Percentiles rank a stretch among this genome's conserved stretches.
phyloP scores from a whole-genome alignment of 2,888 invertebrate species.

The Epiblema foenella region DNA sequence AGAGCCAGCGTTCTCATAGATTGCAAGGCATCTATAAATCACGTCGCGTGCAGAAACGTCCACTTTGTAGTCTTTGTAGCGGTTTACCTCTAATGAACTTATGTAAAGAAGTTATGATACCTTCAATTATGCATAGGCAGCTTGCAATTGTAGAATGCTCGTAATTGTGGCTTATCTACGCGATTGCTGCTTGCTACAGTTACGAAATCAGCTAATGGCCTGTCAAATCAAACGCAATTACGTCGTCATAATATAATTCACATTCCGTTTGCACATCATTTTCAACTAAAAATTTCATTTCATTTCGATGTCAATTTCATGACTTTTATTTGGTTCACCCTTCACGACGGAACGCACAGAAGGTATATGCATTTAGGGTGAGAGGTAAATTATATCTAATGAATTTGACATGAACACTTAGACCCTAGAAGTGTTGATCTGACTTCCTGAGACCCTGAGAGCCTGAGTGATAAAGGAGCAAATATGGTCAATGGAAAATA shows the following conservation, averaged over 20 bases:
- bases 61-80: constrained; percentile 45
- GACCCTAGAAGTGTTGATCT: background rate
- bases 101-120: constrained; percentile 69
- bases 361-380: too few species aligned
- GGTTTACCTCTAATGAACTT: constrained; percentile 60
- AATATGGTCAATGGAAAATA: too few species aligned
- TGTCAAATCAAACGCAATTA: constrained; percentile 34
- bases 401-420: too few species aligned
- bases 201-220: constrained; percentile 42
- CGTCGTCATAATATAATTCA: constrained; percentile 23
- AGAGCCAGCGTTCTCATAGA: constrained; percentile 37
- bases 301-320: background rate
- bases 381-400: too few species aligned
- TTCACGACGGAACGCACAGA: too few species aligned
- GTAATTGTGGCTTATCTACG: constrained; percentile 56
- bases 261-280: constrained; percentile 10
- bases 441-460: too few species aligned
- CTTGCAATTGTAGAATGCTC: constrained; percentile 69
- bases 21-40: constrained; percentile 51
- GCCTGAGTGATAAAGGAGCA: too few species aligned
- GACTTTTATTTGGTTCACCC: background rate
- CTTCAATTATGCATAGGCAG: constrained; percentile 72
- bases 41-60: constrained; percentile 50
- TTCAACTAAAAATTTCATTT: background rate
- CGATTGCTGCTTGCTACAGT: constrained; percentile 52